These are phyloP conservation scores for Palloptera scutellata DNA, from an alignment of 2,888 invertebrate species.

Conservation along the genomic window DNA sequence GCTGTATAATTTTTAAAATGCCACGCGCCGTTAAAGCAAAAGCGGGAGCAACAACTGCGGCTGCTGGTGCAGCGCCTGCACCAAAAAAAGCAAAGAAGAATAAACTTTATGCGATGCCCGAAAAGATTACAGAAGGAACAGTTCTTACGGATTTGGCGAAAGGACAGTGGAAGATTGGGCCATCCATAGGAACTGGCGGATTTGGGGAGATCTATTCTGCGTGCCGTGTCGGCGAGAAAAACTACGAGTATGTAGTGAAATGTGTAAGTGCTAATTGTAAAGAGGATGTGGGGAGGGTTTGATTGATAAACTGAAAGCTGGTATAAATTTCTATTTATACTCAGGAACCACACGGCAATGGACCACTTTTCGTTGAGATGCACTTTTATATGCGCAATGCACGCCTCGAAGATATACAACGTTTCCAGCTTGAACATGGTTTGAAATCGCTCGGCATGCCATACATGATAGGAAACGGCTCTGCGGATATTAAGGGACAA, in stretches of 20 bases:
- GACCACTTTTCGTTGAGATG: constrained; percentile 72
- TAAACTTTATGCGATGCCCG: constrained; percentile 59
- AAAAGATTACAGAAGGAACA: constrained; percentile 69
- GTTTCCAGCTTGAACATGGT: constrained; percentile 42
- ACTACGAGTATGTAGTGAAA: constrained; percentile 78
- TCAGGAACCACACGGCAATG: constrained; percentile 51
- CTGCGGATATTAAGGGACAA: constrained; percentile 74
- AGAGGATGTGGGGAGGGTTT: not conserved
- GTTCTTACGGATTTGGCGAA: constrained; percentile 79
- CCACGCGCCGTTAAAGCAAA: constrained; percentile 50
- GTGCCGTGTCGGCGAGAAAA: constrained; percentile 68
- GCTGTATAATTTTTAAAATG: constrained; percentile 40
- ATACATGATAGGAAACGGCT: constrained; percentile 82
- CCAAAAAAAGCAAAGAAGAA: constrained; percentile 52
- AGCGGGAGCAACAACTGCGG: constrained; percentile 31
- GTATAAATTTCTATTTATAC: not conserved
- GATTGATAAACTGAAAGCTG: not conserved
- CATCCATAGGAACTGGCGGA: constrained; percentile 89
- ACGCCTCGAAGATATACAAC: constrained; percentile 64
- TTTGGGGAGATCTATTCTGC: constrained; percentile 94
- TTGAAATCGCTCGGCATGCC: constrained; percentile 50
- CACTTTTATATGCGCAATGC: constrained; percentile 82
- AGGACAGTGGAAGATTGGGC: constrained; percentile 85
- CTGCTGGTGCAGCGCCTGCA: constrained; percentile 42
- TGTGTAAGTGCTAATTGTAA: constrained; percentile 71